Evolutionary conservation across 2,113 vertebrate species (phyloP), one percentile per base, ranked within the genome.

Genomic region (Turdus rufiventris): DNA sequence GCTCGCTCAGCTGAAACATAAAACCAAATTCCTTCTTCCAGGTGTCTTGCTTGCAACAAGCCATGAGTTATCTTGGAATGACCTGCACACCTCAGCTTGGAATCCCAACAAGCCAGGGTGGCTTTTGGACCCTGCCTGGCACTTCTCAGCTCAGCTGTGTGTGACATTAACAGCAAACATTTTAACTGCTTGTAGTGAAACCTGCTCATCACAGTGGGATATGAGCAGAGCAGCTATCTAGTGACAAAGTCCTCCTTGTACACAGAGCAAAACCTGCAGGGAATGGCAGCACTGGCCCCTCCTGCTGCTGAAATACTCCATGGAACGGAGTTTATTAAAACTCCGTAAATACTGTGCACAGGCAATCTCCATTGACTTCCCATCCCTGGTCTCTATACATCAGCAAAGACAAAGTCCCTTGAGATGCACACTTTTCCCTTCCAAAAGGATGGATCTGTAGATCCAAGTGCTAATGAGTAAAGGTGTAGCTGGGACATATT

Each of bases 41-140:
- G 40, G 21, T 9, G 2, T n/a, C 56, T n/a, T 1, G 4, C 25
- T 50, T 47, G 34, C 75, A 50, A 36, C 19, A 56, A 65, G 29
- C 40, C 0, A 0, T 3, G 0, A 21, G 9, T 28, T 28, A 20
- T 26, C 48, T 43, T 21, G 54, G n/a, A 80, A 48, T 1, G 19
- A 58, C 10, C 43, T 42, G 40, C 34, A 31, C 48, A 23, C 5
- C 31, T 5, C 23, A 38, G 38, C 42, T 14, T 13, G 2, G 48
- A 58, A 31, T 42, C 33, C 20, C 58, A 28, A 17, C 28, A 43
- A 57, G 31, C 5, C 65, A 43, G 11, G 2, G 2, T 12, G 15
- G 68, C 38, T 81, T 66, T 58, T 36, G 81, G 66, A 54, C 47
- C 67, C 45, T 67, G 70, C 15, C 25, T 43, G 25, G 18, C 42